Evolutionary conservation across 2,888 invertebrate species (phyloP), one percentile per base, ranked within the genome.

Genomic region (Ceramica pisi): DNA sequence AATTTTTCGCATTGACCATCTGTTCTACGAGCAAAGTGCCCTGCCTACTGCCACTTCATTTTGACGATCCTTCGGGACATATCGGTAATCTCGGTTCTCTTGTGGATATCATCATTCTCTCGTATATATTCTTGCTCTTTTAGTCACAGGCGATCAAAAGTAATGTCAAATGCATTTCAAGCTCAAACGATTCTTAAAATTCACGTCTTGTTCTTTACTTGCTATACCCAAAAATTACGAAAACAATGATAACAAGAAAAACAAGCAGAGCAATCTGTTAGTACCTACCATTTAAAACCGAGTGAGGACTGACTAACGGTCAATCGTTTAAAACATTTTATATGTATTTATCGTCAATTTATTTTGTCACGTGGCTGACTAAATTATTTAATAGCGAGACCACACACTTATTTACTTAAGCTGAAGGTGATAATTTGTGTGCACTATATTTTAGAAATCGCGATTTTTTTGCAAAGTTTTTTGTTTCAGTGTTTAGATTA

Each of bases 351-450:
- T 68, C 70, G 35, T 51, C 38, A 26, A 70, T 79, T 69, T 79
- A 71, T 53, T 21, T 51, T 59, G 53, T 72, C 67, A 67, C 67
- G 68, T 70, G 59, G 16, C 35, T 38, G 57, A 31, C 51, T 23
- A 48, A 46, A 78, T 70, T 74, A 41, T 72, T 64, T 21, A 65
- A 71, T 57, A 56, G 38, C 10, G 0, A 71, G 72, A 80, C 81
- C 83, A 80, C 76, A 80, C 83, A 71, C 6, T 0, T 41, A 38
- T 62, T 65, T 65, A 35, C 16, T 79, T 79, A 79, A 79, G 82
- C 67, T 21, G 14, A 3, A 59, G 55, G 46, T 14, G 56, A 21
- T 77, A 67, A 41, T 60, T 66, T 61, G 4, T 61, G 19, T 55
- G 31, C 31, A 50, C n/a, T 46, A 50, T 35, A n/a, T 59, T 31